These are phyloP conservation scores for Creontiades dilutus DNA, from an alignment of 2,888 invertebrate species.

Conservation along the genomic window DNA sequence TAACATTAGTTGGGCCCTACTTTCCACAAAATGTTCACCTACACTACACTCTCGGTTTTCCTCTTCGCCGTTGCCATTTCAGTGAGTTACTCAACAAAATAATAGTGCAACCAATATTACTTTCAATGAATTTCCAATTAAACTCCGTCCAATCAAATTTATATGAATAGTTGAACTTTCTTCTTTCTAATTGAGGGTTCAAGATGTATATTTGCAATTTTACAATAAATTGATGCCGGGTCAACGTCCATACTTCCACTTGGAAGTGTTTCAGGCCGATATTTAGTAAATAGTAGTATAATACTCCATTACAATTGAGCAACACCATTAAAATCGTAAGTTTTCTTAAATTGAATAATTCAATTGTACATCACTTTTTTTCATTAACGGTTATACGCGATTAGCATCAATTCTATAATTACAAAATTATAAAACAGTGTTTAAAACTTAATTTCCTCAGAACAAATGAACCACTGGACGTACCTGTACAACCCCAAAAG, in stretches of 20 bases:
- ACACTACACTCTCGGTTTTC: neutral
- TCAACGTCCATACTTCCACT: neutral
- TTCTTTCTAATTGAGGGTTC: neutral
- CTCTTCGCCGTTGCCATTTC: neutral
- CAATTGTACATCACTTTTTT: too few species aligned
- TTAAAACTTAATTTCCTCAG: too few species aligned
- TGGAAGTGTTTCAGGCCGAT: neutral
- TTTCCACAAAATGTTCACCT: neutral
- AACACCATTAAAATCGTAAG: too few species aligned
- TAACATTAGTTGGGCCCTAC: neutral
- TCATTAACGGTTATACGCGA: too few species aligned
- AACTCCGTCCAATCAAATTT: too few species aligned
- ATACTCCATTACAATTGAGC: too few species aligned
- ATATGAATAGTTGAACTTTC: neutral
- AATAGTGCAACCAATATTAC: neutral
- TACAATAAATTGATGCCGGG: neutral
- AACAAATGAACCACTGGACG: too few species aligned
- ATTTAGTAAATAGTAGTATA: neutral
- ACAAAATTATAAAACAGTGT: too few species aligned
- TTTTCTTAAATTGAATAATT: too few species aligned
- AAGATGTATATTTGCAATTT: neutral
- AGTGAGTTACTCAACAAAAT: neutral
- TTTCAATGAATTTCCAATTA: too few species aligned
- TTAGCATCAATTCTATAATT: too few species aligned
- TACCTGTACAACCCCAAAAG: too few species aligned